Conservation (phyloP, 2,797 vertebrate species). For the Gallirallus australis region DNA sequence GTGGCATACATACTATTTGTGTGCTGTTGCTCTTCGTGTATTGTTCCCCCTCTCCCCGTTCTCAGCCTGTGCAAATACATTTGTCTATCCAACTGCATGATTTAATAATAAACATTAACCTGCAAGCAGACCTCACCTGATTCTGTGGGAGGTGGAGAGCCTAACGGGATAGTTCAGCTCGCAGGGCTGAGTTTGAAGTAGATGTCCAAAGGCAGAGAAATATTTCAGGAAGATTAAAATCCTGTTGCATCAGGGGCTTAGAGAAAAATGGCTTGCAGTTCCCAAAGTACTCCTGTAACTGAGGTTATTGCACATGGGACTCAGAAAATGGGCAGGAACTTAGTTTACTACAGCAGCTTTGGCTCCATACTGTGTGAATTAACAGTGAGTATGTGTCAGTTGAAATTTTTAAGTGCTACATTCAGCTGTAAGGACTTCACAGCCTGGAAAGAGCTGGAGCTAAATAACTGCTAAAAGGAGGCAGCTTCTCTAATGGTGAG, state of each 20-base stretch:
- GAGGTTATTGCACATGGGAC: not conserved
- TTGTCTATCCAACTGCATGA: not conserved
- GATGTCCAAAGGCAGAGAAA: not conserved
- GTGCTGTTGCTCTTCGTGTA: not conserved
- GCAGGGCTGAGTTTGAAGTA: not conserved
- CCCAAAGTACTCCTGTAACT: not conserved
- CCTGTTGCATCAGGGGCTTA: not conserved
- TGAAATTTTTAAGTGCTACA: not conserved
- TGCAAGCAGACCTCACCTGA: not conserved
- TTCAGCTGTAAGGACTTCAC: not conserved
- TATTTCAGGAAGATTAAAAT: not conserved
- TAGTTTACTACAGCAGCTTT: not conserved
- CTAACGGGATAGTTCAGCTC: not conserved
- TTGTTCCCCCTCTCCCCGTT: not conserved
- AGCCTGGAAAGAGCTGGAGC: not conserved
- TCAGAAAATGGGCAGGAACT: not conserved
- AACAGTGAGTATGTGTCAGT: rapidly evolving
- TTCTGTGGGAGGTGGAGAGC: not conserved
- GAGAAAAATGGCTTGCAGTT: not conserved
- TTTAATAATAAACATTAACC: not conserved
- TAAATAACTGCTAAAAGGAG: not conserved
- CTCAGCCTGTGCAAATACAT: not conserved
- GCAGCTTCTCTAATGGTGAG: not conserved
- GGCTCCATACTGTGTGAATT: not conserved
- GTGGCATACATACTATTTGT: not conserved